Evolutionary conservation across 2,113 vertebrate genomes (phyloP), one percentile per base, ranked within the genome.

Genomic region (Larimichthys polyactis): DNA sequence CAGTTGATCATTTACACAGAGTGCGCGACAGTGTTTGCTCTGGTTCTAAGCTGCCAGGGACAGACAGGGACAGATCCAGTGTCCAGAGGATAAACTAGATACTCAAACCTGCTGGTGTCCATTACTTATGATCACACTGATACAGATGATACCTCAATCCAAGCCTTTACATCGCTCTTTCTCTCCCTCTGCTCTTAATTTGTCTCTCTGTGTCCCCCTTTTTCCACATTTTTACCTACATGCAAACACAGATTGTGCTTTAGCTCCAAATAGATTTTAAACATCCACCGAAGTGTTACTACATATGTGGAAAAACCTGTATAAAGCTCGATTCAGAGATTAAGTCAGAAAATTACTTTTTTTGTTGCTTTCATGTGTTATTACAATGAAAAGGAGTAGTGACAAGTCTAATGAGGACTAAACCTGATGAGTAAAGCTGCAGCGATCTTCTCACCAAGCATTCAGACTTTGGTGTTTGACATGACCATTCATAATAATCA

Each of bases 101-200:
- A 59, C 66, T 76, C 46, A 69, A 29, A n/a, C 46, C 78, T 68
- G 63, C 82, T 70, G 84, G 91, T 93, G 84, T 93, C 87, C 63
- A 55, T 91, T 92, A 87, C 88, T 58, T 66, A 62, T 29, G 36
- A 82, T 90, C 80, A 79, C 74, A 81, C 64, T 57, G 49, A 71
- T 74, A 62, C 75, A 70, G 63, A 55, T 64, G 82, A 87, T 51
- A 67, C 65, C 36, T 48, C 22, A 22, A 15, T 54, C 63, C 52
- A n/a, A 73, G 49, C 52, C 58, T 77, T 60, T 32, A 54, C 27
- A 40, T 57, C 32, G 65, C 51, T 66, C 46, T 58, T n/a, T 55
- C 24, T 60, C 29, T 44, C 52, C 36, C 55, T 72, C 16, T 22
- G 40, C 44, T 58, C 71, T 44, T 55, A 10, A 57, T 65, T 22